A percentile compares a stretch with the other conserved stretches of the same genome.
phyloP scores from a whole-genome alignment of 2,113 vertebrate genomes.

The Archilochus colubris region DNA sequence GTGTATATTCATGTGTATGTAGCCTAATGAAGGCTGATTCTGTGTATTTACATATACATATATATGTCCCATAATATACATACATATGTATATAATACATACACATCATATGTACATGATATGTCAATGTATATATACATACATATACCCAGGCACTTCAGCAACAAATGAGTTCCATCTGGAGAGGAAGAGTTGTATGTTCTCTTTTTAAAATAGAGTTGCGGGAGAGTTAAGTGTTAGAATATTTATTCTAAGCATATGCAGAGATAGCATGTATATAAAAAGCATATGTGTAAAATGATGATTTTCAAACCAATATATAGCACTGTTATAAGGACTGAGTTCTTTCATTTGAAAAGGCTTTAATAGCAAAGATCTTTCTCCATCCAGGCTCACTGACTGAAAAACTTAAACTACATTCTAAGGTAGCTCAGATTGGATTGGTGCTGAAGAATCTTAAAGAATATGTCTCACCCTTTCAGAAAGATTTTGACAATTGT shows the following conservation, averaged over 20 bases:
- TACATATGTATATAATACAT: background rate
- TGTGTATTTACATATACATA: background rate
- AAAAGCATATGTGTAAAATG: background rate
- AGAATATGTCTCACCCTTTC: background rate
- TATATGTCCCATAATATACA: background rate
- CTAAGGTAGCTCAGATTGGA: background rate
- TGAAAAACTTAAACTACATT: background rate
- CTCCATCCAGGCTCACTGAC: background rate
- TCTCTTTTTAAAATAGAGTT: background rate
- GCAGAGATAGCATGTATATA: too few species aligned
- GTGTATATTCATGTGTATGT: background rate
- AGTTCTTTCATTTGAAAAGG: background rate
- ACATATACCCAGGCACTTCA: background rate
- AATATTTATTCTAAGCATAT: background rate
- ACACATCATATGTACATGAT: background rate
- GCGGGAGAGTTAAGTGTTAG: background rate
- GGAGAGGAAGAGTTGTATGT: background rate
- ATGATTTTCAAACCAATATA: background rate
- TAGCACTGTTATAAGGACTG: background rate
- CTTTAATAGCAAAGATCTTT: background rate
- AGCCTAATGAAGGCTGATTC: background rate
- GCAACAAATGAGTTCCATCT: background rate
- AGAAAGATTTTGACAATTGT: background rate
- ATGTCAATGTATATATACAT: too few species aligned
- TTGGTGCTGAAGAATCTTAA: background rate